These are phyloP conservation scores for Illadopsis cleaveri DNA, from an alignment of 2,113 vertebrate genomes.

Conservation along the genomic window DNA sequence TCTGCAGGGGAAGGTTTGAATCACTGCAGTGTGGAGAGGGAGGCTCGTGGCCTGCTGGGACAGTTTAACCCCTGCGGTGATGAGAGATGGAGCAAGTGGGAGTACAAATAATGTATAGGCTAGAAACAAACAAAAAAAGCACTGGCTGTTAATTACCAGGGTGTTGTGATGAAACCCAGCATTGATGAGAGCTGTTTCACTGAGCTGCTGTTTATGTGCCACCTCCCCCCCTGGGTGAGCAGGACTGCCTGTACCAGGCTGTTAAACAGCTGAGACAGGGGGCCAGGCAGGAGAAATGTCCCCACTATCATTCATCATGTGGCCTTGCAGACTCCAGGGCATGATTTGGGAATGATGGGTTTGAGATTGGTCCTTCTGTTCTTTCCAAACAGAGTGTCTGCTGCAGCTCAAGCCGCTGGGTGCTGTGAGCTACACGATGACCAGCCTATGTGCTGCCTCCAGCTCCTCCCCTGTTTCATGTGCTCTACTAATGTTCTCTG, in stretches of 20 bases:
- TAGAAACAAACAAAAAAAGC: neutral
- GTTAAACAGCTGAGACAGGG: neutral
- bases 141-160: neutral
- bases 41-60: neutral
- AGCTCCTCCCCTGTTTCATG: neutral
- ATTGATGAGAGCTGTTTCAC: neutral
- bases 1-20: neutral
- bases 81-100: neutral
- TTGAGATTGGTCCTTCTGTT: neutral
- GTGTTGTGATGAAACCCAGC: neutral
- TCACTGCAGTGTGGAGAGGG: neutral
- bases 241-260: neutral
- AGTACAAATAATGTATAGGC: neutral
- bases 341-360: neutral
- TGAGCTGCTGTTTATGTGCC: neutral
- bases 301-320: accelerated
- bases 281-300: neutral
- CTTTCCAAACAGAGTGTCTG: neutral
- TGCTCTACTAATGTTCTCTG: neutral
- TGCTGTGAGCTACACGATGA: accelerated
- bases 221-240: neutral
- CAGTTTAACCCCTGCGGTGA: neutral
- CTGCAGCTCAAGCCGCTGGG: neutral
- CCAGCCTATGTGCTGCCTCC: neutral
- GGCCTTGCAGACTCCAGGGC: neutral